Percentiles rank a stretch among this genome's conserved stretches.
phyloP scores from a whole-genome alignment of 92 coral and sea anemone species.

The Chrysogorgia sp. region DNA sequence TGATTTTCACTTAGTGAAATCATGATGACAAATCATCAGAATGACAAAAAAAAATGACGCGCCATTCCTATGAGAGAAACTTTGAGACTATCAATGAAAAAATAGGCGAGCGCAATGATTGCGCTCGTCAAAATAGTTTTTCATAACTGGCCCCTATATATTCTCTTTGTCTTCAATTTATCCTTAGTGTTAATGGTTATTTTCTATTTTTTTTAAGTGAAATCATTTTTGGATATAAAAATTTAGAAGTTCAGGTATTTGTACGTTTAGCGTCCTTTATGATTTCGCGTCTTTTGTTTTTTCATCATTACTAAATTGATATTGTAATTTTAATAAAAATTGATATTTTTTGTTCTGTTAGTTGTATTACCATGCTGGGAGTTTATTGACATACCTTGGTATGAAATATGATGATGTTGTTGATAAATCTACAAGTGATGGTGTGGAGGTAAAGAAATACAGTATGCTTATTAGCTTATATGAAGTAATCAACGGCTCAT shows the following conservation, averaged over 20 bases:
- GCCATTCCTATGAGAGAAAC: no score
- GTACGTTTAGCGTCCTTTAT: neutral
- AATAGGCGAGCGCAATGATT: no score
- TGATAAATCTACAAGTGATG: conserved; percentile 66
- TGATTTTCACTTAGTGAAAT: no score
- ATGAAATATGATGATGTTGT: conserved; percentile 73
- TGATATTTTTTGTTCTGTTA: conserved; percentile 33
- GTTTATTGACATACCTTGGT: conserved; percentile 84
- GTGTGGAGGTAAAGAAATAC: conserved; percentile 72
- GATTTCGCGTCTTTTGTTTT: neutral
- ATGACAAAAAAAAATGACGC: no score
- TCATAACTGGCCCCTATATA: no score
- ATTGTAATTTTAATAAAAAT: neutral
- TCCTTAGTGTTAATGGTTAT: neutral
- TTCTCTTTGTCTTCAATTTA: neutral
- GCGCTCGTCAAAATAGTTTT: no score
- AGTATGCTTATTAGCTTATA: no score
- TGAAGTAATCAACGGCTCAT: no score
- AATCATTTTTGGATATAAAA: conserved; percentile 89
- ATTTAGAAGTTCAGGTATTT: conserved; percentile 88
- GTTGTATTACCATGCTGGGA: conserved; percentile 94
- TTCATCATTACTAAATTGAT: neutral
- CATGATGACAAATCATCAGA: no score
- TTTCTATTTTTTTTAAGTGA: conserved; percentile 70
- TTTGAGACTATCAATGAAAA: no score